Percentiles rank a stretch among this genome's conserved stretches.
phyloP scores from a whole-genome alignment of 2,888 invertebrate genomes.

The Alsophila aescularia region DNA sequence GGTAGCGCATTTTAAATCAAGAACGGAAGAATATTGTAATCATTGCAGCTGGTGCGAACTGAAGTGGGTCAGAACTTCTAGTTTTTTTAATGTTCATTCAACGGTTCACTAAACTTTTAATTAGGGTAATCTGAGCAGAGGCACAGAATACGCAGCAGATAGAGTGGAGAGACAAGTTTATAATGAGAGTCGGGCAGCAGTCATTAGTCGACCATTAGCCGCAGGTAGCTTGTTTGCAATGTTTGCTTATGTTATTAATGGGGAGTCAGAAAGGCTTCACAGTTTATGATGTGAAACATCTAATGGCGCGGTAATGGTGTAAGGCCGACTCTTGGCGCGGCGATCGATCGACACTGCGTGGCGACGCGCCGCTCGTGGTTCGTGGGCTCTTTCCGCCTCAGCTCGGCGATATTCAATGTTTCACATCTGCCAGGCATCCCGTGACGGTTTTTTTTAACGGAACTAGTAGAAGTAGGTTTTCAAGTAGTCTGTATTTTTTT shows the following conservation, averaged over 20 bases:
- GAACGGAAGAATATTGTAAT: not conserved
- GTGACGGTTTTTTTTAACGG: no score
- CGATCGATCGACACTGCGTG: no score
- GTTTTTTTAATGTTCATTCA: not conserved
- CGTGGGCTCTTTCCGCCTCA: no score
- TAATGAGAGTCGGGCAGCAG: constrained; percentile 13
- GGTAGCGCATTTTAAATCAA: not conserved
- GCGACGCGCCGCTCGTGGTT: no score
- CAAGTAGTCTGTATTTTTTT: no score
- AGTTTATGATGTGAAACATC: no score
- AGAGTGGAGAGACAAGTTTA: constrained; percentile 10
- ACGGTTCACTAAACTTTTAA: constrained; percentile 13
- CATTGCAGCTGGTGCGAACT: not conserved
- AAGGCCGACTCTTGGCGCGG: no score
- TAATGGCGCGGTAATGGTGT: no score
- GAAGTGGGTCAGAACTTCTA: not conserved
- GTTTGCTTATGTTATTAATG: constrained; percentile 14
- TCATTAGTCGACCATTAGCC: constrained; percentile 16
- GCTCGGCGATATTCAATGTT: no score
- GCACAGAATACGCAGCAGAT: not conserved
- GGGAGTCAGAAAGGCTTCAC: constrained; percentile 1
- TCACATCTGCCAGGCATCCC: no score
- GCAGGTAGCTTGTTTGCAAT: constrained; percentile 13
- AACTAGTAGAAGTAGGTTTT: no score
- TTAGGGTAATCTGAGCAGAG: constrained; percentile 2